These are phyloP conservation scores for Ceratosolen fusciceps DNA, from an alignment of 1,140 invertebrate genomes.

Conservation along the genomic window DNA sequence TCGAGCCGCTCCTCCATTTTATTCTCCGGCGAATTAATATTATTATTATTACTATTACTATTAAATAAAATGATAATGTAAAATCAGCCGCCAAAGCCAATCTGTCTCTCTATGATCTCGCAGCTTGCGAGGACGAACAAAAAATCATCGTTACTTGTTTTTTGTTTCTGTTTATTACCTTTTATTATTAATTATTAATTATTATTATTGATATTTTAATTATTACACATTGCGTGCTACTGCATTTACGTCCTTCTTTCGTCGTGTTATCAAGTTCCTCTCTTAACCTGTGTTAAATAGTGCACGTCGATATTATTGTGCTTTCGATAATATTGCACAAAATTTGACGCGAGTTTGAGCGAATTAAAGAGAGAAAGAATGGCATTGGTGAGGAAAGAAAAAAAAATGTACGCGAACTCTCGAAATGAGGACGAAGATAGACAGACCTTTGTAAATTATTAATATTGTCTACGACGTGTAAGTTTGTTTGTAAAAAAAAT, in stretches of 20 bases:
- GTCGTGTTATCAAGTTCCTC: constrained; percentile 48
- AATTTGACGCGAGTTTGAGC: background rate
- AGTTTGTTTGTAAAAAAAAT: constrained; percentile 70
- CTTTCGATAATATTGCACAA: constrained; percentile 15
- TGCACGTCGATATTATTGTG: constrained; percentile 12
- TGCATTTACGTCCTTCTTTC: constrained; percentile 48
- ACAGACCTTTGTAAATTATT: constrained; percentile 67
- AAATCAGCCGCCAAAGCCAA: constrained; percentile 28
- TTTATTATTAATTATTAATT: background rate
- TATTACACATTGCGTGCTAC: constrained; percentile 13
- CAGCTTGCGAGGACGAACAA: background rate
- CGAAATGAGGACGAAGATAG: constrained; percentile 30
- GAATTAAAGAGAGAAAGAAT: constrained; percentile 38
- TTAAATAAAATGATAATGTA: constrained; percentile 35
- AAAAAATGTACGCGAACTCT: constrained; percentile 46
- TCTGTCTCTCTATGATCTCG: constrained; percentile 33
- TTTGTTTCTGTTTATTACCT: background rate
- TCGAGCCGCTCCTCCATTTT: background rate
- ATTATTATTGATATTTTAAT: background rate
- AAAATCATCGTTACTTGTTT: background rate
- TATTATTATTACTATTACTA: constrained; percentile 40
- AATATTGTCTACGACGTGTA: constrained; percentile 68
- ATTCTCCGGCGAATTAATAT: constrained; percentile 22
- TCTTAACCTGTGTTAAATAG: constrained; percentile 29
- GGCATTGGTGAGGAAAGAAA: constrained; percentile 37